Conservation (phyloP, 2,113 vertebrate species). For the Trinectes maculatus region DNA sequence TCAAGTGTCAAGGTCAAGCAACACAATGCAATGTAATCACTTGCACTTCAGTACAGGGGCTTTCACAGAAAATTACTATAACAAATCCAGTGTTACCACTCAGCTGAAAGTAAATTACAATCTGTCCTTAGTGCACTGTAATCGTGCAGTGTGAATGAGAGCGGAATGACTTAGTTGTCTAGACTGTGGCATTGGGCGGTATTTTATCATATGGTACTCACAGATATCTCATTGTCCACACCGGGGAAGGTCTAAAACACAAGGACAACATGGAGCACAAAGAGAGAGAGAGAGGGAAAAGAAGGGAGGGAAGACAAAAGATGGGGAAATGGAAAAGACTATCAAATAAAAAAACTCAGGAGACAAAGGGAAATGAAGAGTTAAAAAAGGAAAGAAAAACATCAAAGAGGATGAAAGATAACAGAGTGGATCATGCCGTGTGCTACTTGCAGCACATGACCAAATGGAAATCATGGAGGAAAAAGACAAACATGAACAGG, state of each 20-base stretch:
- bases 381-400: slow-evolving; percentile 66
- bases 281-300: slow-evolving; percentile 17
- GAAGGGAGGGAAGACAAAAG: slow-evolving; percentile 54
- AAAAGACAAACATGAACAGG: slow-evolving; percentile 67
- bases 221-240: slow-evolving; percentile 87
- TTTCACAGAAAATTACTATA: slow-evolving; percentile 14
- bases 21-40: background rate
- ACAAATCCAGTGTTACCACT: slow-evolving; percentile 2
- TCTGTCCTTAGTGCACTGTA: slow-evolving; percentile 26
- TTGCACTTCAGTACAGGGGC: too few species aligned
- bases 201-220: slow-evolving; percentile 80
- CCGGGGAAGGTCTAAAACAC: slow-evolving; percentile 85
- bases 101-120: slow-evolving; percentile 28
- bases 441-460: slow-evolving; percentile 46
- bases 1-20: slow-evolving; percentile 5
- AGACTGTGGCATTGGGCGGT: slow-evolving; percentile 62
- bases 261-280: slow-evolving; percentile 76
- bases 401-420: slow-evolving; percentile 57
- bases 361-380: slow-evolving; percentile 60
- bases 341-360: slow-evolving; percentile 66
- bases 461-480: slow-evolving; percentile 66
- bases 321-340: slow-evolving; percentile 73
- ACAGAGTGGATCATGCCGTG: slow-evolving; percentile 37
- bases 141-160: slow-evolving; percentile 28
- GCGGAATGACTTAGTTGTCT: slow-evolving; percentile 50